Percentiles rank a stretch among this genome's conserved stretches.
Conservation (phyloP, 2,888 invertebrate genomes). For the Zaprionus lineosus region DNA sequence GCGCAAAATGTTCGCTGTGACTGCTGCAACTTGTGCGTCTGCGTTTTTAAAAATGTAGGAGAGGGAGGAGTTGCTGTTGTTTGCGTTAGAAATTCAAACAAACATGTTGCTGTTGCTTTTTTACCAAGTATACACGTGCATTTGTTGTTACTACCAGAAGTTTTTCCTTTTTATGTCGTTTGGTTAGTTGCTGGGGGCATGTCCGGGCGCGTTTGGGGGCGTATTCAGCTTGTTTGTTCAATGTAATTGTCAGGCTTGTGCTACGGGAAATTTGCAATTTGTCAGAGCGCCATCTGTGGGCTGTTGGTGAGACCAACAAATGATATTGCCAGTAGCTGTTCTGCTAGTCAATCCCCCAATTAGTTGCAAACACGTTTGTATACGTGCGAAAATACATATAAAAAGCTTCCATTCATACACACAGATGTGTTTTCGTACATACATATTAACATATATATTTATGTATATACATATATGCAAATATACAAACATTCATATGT, state of each 20-base stretch:
- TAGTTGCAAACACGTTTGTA: conserved; percentile 4
- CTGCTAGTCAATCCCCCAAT: conserved; percentile 40
- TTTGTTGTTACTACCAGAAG: conserved; percentile 8
- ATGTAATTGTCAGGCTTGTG: conserved; percentile 60
- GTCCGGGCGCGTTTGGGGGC: conserved; percentile 61
- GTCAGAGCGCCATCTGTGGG: conserved; percentile 56
- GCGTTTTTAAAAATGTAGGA: conserved; percentile 2
- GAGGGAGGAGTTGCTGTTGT: conserved; percentile 31
- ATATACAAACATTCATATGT: not conserved
- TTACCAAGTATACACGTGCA: conserved; percentile 7
- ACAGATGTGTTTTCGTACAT: not conserved
- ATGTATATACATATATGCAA: not conserved
- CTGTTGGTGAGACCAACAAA: conserved; percentile 26
- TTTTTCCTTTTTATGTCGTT: conserved; percentile 37
- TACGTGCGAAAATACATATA: not conserved
- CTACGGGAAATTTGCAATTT: conserved; percentile 50
- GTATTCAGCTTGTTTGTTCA: conserved; percentile 56
- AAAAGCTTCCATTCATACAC: too few relatives aligned
- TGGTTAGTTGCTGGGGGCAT: conserved; percentile 51
- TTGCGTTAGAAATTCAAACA: conserved; percentile 72
- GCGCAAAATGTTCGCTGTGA: conserved; percentile 69
- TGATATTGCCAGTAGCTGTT: not conserved
- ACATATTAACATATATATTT: not conserved
- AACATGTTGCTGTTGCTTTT: conserved; percentile 55
- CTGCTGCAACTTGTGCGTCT: conserved; percentile 52